Percentiles rank a stretch among this genome's conserved stretches.
Evolutionary conservation across 2,888 invertebrate species (phyloP).

Genomic region (Stictocephala bisonia): DNA sequence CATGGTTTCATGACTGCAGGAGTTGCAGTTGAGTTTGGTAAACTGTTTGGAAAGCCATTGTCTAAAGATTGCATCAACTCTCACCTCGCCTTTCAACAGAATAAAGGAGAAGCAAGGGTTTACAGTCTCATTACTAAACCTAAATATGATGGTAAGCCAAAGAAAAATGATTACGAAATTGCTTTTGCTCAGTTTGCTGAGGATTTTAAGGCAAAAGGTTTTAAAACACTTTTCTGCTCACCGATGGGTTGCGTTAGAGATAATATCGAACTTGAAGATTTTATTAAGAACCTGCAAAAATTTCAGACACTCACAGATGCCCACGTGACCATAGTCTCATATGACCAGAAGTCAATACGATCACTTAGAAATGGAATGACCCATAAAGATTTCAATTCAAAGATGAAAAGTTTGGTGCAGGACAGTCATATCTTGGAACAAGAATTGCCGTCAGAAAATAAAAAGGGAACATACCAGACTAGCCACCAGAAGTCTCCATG

Average conservation of each 20-base stretch:
- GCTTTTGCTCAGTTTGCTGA: background rate
- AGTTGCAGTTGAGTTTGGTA: too few relatives aligned
- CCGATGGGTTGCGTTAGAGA: conserved; percentile 1
- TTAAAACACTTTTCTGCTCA: background rate
- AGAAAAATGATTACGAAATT: background rate
- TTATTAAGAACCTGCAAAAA: conserved; percentile 37
- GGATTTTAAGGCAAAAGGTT: background rate
- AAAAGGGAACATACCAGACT: too few relatives aligned
- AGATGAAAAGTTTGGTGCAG: too few relatives aligned
- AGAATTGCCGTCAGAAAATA: too few relatives aligned
- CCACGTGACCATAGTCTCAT: conserved; percentile 1
- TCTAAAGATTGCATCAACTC: too few relatives aligned
- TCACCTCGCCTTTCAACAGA: conserved; percentile 14
- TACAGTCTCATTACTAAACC: conserved; percentile 18
- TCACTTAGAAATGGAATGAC: background rate
- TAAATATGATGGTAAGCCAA: background rate
- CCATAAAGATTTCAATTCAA: too few relatives aligned
- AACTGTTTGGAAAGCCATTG: too few relatives aligned
- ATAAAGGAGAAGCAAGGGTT: background rate
- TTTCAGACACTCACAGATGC: conserved; percentile 42
- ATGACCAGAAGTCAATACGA: background rate
- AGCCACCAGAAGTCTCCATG: too few relatives aligned
- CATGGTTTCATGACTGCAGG: too few relatives aligned
- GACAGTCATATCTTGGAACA: too few relatives aligned
- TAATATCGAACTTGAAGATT: background rate